Base-by-base conservation (phyloP, 2,888 invertebrate genomes). In the Conops quadrifasciatus region DNA sequence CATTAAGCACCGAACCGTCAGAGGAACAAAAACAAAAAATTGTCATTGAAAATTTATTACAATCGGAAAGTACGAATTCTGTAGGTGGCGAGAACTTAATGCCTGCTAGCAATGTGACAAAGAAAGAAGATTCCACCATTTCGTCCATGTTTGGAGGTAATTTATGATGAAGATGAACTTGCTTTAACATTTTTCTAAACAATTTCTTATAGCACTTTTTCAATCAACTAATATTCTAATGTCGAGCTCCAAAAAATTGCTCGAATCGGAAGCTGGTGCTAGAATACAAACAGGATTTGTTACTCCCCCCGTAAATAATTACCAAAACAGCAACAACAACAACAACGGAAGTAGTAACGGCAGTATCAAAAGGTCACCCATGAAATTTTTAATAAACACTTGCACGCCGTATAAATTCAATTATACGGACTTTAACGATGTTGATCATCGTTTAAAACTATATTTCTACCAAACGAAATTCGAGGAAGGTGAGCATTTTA, bases 401-500 rank as follows among this genome's bases (percentile, higher is more conserved):
- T 77, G 80, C 11, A 80, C 80, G 30, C 79, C 80, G 1, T 87
- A 88, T 75, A 87, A 88, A 77, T 90, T 89, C 76, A 88, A 88
- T 47, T 89, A 88, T 74, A 86, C 78, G 7, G 87, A 89, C 77
- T 89, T 89, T 69, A 84, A 85, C 71, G 86, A 87, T 74, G 84
- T 89, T 21, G 90, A 90, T 82, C 89, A 89, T 77, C 87, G 90
- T 63, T 82, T 90, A n/a, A 89, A 89, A 78, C 81, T 89, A 3
- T 88, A 88, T 79, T 86, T 90, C 49, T 88, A 88, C 79, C 85
- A 89, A 74, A 85, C 84, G 72, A 83, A 89, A 77, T 89, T 90
- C 75, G 87, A 89, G 74, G 87, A 88, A 72, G 86, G 86, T 43
- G 89, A 90, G 79, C 87, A 88, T 71, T 86, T 89, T 7, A 85